Percentiles rank a stretch among this genome's conserved stretches.
Conservation (phyloP, 2,888 invertebrate genomes). For the Chironomus tentans region DNA sequence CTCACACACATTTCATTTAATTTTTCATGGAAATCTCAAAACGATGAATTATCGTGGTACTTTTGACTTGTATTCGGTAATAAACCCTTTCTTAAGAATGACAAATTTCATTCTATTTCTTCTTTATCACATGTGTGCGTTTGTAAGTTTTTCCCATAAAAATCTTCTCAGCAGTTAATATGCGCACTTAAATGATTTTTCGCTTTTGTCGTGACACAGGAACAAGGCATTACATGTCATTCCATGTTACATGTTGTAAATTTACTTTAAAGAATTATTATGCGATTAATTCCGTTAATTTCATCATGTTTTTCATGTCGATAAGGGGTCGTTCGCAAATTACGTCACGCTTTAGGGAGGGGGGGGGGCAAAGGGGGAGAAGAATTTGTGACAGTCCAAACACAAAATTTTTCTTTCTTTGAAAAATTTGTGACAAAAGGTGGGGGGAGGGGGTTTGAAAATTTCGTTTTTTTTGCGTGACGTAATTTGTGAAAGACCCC, state of each 20-base stretch:
- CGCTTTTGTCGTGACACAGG: neutral
- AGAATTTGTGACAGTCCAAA: too few relatives aligned
- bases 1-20: conserved; percentile 19
- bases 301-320: too few relatives aligned
- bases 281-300: too few relatives aligned
- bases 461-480: too few relatives aligned
- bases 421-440: too few relatives aligned
- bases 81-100: conserved; percentile 24
- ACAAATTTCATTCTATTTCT: conserved; percentile 17
- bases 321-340: too few relatives aligned
- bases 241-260: neutral
- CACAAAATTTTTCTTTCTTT: too few relatives aligned
- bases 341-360: too few relatives aligned
- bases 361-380: too few relatives aligned
- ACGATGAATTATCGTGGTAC: conserved; percentile 6
- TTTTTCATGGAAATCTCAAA: conserved; percentile 25
- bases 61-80: conserved; percentile 18
- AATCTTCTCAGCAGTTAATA: neutral
- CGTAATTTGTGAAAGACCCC: too few relatives aligned
- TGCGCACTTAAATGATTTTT: neutral
- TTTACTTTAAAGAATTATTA: too few relatives aligned
- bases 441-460: too few relatives aligned
- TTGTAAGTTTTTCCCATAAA: conserved; percentile 17
- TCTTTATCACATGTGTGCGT: conserved; percentile 15
- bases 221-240: neutral